Percentiles rank a stretch among this genome's conserved stretches.
These are phyloP conservation scores for Periophthalmodon schlosseri DNA, from an alignment of 2,113 vertebrate species.

Conservation along the genomic window DNA sequence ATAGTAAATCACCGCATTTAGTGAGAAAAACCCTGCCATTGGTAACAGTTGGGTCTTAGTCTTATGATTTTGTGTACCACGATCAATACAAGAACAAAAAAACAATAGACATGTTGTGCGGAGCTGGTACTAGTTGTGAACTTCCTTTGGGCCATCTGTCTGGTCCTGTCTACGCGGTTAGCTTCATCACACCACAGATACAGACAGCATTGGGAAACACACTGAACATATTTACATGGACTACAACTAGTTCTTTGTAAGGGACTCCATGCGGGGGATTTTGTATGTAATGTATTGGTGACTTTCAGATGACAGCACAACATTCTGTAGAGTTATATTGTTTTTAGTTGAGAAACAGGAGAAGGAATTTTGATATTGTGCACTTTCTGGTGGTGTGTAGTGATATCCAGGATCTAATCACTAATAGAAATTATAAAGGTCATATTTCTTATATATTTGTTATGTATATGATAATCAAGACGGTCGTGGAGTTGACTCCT, in stretches of 20 bases:
- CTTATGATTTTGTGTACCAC: conserved; percentile 19
- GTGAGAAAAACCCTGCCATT: conserved; percentile 1
- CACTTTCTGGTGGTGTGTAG: background rate
- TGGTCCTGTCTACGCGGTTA: conserved; percentile 46
- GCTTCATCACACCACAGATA: conserved; percentile 56
- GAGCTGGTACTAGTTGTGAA: conserved; percentile 25
- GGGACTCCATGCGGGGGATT: background rate
- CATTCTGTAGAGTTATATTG: background rate
- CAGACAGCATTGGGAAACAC: conserved; percentile 39
- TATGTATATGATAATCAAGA: no score
- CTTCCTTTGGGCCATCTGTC: conserved; percentile 53
- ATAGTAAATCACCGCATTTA: background rate
- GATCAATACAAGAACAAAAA: conserved; percentile 22
- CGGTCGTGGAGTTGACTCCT: no score
- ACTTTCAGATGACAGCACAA: background rate
- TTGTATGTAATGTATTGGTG: background rate
- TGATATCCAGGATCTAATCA: background rate
- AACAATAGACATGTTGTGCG: conserved; percentile 59
- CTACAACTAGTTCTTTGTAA: conserved; percentile 47
- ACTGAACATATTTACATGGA: conserved; percentile 49
- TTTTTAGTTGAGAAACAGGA: background rate
- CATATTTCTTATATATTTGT: background rate
- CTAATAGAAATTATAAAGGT: background rate
- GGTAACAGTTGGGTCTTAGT: conserved; percentile 20
- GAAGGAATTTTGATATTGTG: background rate